phyloP scores from a whole-genome alignment of 2,888 invertebrate species.

The Ferdinandea cuprea region DNA sequence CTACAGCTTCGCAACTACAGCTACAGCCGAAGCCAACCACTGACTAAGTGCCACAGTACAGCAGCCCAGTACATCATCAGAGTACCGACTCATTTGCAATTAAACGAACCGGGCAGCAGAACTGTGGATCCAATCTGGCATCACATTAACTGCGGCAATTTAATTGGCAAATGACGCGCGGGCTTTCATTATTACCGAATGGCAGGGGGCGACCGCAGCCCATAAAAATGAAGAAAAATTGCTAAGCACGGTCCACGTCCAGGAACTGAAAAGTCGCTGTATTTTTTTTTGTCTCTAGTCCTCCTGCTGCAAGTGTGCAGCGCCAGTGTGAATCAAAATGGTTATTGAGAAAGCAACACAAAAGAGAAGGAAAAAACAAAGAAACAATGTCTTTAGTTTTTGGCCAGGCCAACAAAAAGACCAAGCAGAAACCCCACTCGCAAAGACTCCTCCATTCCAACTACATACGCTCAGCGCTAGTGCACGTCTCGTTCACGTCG shows the following conservation, averaged over 20 bases:
- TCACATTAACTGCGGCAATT: constrained; percentile 74
- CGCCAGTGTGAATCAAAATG: constrained; percentile 73
- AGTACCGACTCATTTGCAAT: constrained; percentile 67
- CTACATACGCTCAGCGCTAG: too few relatives aligned
- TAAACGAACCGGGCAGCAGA: constrained; percentile 64
- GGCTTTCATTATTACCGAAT: constrained; percentile 71
- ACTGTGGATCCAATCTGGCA: constrained; percentile 59
- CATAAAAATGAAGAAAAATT: constrained; percentile 74
- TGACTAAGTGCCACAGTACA: constrained; percentile 27
- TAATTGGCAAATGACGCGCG: constrained; percentile 74
- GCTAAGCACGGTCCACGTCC: constrained; percentile 46
- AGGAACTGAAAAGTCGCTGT: constrained; percentile 59
- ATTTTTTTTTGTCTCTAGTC: constrained; percentile 1
- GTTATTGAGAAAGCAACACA: constrained; percentile 50
- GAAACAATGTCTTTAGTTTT: constrained; percentile 24
- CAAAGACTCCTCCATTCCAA: constrained; percentile 32
- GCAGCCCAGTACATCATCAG: constrained; percentile 56
- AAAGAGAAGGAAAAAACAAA: constrained; percentile 19
- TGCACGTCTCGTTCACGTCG: constrained; percentile 26
- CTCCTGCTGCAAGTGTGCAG: constrained; percentile 40
- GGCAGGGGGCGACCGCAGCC: constrained; percentile 71
- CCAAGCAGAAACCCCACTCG: constrained; percentile 8
- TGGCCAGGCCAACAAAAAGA: not conserved
- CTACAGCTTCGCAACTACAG: too few relatives aligned
- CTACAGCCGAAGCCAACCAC: constrained; percentile 26